Conservation (phyloP, 2,888 invertebrate species). For the Arctia plantaginis region DNA sequence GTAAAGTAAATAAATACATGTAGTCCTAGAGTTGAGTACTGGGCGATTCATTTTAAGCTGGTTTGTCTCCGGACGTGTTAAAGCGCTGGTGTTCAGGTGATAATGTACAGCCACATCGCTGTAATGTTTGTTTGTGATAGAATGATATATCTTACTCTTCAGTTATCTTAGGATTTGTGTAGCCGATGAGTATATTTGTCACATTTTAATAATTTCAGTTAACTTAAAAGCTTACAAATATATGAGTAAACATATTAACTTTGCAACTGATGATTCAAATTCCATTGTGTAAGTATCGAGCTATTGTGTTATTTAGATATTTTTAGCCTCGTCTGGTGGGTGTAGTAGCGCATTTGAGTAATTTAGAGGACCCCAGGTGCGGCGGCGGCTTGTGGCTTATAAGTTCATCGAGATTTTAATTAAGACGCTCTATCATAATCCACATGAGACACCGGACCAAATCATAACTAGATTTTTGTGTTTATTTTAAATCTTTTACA, state of each 20-base stretch:
- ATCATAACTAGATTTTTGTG: constrained; percentile 43
- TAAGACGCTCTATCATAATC: constrained; percentile 75
- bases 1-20: too few species aligned
- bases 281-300: neutral
- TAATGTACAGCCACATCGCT: too few species aligned
- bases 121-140: too few species aligned
- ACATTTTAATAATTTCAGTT: neutral
- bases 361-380: constrained; percentile 80
- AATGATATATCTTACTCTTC: too few species aligned
- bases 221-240: neutral
- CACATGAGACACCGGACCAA: constrained; percentile 58
- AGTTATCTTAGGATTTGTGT: neutral
- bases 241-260: neutral
- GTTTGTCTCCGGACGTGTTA: too few species aligned
- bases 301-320: constrained; percentile 43
- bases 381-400: constrained; percentile 71
- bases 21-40: too few species aligned
- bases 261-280: neutral
- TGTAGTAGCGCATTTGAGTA: constrained; percentile 55
- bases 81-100: too few species aligned
- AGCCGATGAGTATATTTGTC: neutral
- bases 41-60: too few species aligned
- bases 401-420: constrained; percentile 79
- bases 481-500: neutral
- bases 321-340: constrained; percentile 52